Base-by-base conservation (phyloP, 2,113 vertebrate species). In the Phyllopteryx taeniolatus region DNA sequence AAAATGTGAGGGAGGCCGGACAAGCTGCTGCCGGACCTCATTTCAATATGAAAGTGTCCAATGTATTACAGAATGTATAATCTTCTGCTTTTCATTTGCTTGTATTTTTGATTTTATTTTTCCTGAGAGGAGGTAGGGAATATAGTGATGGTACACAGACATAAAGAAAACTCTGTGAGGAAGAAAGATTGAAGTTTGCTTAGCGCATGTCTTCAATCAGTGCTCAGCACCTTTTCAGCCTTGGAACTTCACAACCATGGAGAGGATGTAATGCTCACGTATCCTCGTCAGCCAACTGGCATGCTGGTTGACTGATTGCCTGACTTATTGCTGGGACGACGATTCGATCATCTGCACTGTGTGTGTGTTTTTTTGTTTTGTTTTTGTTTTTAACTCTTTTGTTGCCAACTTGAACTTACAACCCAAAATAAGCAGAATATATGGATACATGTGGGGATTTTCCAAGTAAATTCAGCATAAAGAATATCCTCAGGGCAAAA, bases 11-110 rank as follows among this genome's bases (percentile, higher is more conserved):
- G 7, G 83, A 79, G 80, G 83, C 84, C 76, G 63, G 82, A 84
- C 73, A 74, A 79, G 88, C 85, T 75, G 84, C 77, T 22, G 42
- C 62, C 6, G 20, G 19, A 75, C 79, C 89, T 90, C 88, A 92
- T 92, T 92, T 91, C 84, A 91, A 92, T 91, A 89, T 91, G 87
- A 92, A 92, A 91, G 91, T 91, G 69, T 44, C 76, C 82, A 89
- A 86, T 85, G 80, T 85, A 87, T 91, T 90, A 90, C 84, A 87
- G 14, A 35, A 19, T 35, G 59, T 89, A 89, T 88, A 89, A 92
- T 91, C 86, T 88, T 76, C 56, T 73, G 79, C 82, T 87, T 92
- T 89, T 89, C 84, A 90, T 86, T 87, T 77, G 73, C 66, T 80
- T 81, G 69, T 85, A 84, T 85, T 88, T 39, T 86, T 74, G 82